These are phyloP conservation scores for Rhabdomys dilectus DNA, from an alignment of 2,113 vertebrate species.

Conservation along the genomic window DNA sequence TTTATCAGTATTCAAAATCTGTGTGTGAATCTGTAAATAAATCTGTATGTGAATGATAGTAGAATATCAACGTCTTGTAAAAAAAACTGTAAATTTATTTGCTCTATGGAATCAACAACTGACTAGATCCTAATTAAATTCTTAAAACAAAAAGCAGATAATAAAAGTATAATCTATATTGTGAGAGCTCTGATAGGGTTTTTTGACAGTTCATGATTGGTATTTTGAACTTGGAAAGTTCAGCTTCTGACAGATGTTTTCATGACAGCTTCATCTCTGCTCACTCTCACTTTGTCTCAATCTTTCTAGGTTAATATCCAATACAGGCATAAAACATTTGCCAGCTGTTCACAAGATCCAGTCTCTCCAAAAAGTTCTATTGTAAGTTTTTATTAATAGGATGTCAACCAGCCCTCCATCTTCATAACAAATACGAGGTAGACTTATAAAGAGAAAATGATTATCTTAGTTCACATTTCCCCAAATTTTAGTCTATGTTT, in stretches of 20 bases:
- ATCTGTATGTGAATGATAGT: not conserved
- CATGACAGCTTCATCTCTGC: constrained; percentile 1
- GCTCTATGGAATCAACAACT: not conserved
- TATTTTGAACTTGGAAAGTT: constrained; percentile 27
- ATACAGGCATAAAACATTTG: constrained; percentile 80
- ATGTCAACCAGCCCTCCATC: not conserved
- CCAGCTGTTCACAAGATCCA: constrained; percentile 81
- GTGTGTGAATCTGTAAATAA: not conserved
- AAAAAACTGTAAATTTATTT: not conserved
- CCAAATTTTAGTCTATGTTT: not conserved
- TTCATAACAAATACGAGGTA: not conserved
- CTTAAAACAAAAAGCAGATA: constrained; percentile 58
- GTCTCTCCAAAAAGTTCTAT: constrained; percentile 80
- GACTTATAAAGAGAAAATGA: not conserved
- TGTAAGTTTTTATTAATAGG: constrained; percentile 75
- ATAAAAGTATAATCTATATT: not conserved
- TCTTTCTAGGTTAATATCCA: constrained; percentile 82
- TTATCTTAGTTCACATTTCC: not conserved
- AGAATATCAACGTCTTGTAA: not conserved
- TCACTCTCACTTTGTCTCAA: constrained; percentile 62
- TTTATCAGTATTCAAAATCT: not conserved
- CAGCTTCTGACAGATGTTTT: not conserved
- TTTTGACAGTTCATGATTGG: not conserved
- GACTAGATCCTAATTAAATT: not conserved
- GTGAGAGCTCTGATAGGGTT: not conserved